Evolutionary conservation across 2,113 vertebrate species (phyloP).

Genomic region (Platysteira castanea): DNA sequence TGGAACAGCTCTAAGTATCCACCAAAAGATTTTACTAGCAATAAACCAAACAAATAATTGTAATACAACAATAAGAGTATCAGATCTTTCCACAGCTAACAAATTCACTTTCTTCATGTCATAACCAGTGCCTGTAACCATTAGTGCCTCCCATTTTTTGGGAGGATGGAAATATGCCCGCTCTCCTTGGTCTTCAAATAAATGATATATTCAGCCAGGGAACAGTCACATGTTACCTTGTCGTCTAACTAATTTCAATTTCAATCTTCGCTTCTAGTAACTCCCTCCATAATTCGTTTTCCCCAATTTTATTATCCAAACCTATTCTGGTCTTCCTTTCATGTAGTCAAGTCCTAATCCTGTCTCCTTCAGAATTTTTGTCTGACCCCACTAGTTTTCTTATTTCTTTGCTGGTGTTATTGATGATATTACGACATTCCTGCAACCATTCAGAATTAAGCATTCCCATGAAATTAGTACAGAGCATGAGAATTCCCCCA

Average conservation of each 20-base stretch:
- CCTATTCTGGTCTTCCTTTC: neutral
- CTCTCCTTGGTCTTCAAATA: neutral
- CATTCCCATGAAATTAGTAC: neutral
- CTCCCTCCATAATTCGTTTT: neutral
- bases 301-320: neutral
- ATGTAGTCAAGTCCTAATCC: neutral
- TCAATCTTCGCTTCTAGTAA: neutral
- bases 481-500: neutral
- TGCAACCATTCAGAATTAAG: neutral
- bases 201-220: rapidly evolving
- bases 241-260: neutral
- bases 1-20: neutral
- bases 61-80: neutral
- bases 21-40: neutral
- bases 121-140: neutral
- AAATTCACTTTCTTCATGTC: neutral
- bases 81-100: neutral
- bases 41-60: neutral
- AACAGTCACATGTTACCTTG: neutral
- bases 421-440: neutral
- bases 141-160: neutral
- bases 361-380: neutral
- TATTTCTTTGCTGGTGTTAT: neutral
- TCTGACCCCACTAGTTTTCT: neutral
- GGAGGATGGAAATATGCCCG: neutral